These are phyloP conservation scores for Melitaea cinxia DNA, from an alignment of 1,140 invertebrate species.

Conservation along the genomic window DNA sequence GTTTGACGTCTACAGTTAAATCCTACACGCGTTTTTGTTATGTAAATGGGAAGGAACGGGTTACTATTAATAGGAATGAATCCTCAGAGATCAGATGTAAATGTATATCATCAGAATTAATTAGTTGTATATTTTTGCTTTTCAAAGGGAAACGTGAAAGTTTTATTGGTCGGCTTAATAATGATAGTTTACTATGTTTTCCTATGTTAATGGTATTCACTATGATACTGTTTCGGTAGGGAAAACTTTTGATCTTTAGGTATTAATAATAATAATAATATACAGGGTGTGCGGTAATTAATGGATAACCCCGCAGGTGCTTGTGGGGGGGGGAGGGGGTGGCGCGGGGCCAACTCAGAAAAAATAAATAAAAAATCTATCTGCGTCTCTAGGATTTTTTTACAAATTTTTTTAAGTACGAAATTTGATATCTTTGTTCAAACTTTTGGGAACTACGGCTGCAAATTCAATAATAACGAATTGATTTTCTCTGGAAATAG, in stretches of 20 bases:
- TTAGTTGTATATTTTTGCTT: constrained; percentile 23
- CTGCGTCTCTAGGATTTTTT: too few species aligned
- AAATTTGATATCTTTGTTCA: too few species aligned
- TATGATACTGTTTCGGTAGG: constrained; percentile 6
- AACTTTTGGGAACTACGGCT: too few species aligned
- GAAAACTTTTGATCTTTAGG: constrained; percentile 12
- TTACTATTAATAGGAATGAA: constrained; percentile 18
- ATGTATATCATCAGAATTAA: constrained; percentile 28
- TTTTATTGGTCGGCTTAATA: constrained; percentile 25
- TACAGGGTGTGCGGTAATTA: too few species aligned
- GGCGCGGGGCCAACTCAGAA: too few species aligned
- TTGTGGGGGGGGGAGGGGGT: too few species aligned
- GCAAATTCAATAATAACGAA: too few species aligned
- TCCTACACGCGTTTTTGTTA: constrained; percentile 19
- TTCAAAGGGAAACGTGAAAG: constrained; percentile 28
- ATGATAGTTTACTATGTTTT: constrained; percentile 12
- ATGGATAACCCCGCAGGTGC: too few species aligned
- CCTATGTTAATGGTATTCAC: constrained; percentile 11
- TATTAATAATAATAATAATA: neutral
- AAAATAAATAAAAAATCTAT: too few species aligned
- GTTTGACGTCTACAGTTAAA: constrained; percentile 6
- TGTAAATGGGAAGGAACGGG: constrained; percentile 19
- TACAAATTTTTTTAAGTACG: too few species aligned
- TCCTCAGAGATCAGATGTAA: constrained; percentile 26
- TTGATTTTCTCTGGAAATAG: too few species aligned